A percentile compares a stretch with the other conserved stretches of the same genome.
phyloP scores from a whole-genome alignment of 2,888 invertebrate genomes.

The Diabrotica balteata region DNA sequence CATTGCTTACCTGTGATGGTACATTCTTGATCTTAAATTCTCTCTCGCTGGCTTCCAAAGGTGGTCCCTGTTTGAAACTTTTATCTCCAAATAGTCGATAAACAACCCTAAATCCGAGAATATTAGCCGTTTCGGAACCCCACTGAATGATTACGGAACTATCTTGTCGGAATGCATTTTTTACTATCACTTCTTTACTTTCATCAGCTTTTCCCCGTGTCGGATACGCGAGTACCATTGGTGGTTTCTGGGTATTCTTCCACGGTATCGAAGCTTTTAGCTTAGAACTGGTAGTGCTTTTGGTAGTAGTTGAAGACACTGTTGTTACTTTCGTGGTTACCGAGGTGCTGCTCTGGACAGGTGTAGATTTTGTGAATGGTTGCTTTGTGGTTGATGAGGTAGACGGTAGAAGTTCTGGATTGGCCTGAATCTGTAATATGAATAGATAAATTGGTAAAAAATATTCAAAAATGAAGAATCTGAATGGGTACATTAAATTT shows the following conservation, averaged over 20 bases:
- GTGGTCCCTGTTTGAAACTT: slow-evolving; percentile 89
- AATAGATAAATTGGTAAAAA: too few relatives aligned
- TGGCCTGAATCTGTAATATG: slow-evolving; percentile 21
- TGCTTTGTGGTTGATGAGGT: slow-evolving; percentile 50
- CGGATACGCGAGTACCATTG: slow-evolving; percentile 74
- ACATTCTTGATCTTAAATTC: slow-evolving; percentile 94
- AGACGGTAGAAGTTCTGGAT: slow-evolving; percentile 21
- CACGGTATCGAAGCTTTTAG: slow-evolving; percentile 52
- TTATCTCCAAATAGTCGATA: slow-evolving; percentile 90
- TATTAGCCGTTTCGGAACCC: slow-evolving; percentile 87
- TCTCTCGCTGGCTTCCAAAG: slow-evolving; percentile 85
- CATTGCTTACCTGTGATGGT: slow-evolving; percentile 75
- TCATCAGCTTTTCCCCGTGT: slow-evolving; percentile 70
- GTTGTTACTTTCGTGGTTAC: slow-evolving; percentile 50
- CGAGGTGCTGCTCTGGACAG: slow-evolving; percentile 51
- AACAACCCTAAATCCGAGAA: slow-evolving; percentile 88
- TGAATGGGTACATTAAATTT: too few relatives aligned
- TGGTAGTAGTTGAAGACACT: slow-evolving; percentile 51
- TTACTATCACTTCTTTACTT: slow-evolving; percentile 80
- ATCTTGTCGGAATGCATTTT: slow-evolving; percentile 85
- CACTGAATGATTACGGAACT: slow-evolving; percentile 89
- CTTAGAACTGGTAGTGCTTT: slow-evolving; percentile 49
- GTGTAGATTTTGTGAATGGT: slow-evolving; percentile 49
- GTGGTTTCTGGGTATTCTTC: slow-evolving; percentile 68
- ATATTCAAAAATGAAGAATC: too few relatives aligned